phyloP scores from a whole-genome alignment of 2,888 invertebrate species.

The Eretmocerus hayati region DNA sequence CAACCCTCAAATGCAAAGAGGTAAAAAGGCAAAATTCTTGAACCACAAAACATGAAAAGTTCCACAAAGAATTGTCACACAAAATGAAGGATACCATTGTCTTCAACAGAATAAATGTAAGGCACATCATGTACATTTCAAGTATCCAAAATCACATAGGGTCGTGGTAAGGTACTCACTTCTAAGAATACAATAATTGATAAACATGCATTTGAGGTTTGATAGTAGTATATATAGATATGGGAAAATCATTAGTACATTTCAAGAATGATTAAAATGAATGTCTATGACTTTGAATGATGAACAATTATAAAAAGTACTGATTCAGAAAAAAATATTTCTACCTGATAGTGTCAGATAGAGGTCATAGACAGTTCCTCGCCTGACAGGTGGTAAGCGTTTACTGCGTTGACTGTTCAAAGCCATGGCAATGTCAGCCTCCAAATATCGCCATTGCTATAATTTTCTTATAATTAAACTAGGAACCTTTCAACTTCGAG shows the following conservation, averaged over 20 bases:
- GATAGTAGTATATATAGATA: conserved; percentile 13
- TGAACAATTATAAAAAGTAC: conserved; percentile 12
- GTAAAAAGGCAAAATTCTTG: too few species aligned
- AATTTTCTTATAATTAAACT: conserved; percentile 41
- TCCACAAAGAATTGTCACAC: too few species aligned
- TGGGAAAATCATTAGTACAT: conserved; percentile 18
- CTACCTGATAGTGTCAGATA: conserved; percentile 85
- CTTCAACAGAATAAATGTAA: too few species aligned
- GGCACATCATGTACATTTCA: too few species aligned
- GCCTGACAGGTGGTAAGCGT: conserved; percentile 73
- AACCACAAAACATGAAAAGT: too few species aligned
- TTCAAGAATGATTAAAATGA: conserved; percentile 11
- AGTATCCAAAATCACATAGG: too few species aligned
- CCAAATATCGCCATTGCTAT: conserved; percentile 55
- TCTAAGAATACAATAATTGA: too few species aligned
- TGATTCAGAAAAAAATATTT: conserved; percentile 38
- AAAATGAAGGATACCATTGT: too few species aligned
- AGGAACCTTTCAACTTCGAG: conserved; percentile 11
- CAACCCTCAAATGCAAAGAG: conserved; percentile 23
- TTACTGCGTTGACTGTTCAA: conserved; percentile 71
- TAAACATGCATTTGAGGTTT: conserved; percentile 22
- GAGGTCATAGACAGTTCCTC: conserved; percentile 75
- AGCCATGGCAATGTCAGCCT: conserved; percentile 64
- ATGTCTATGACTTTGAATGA: conserved; percentile 7
- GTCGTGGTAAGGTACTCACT: too few species aligned